Evolutionary conservation across 2,797 vertebrate genomes (phyloP).

Genomic region (Coregonus suidteri): DNA sequence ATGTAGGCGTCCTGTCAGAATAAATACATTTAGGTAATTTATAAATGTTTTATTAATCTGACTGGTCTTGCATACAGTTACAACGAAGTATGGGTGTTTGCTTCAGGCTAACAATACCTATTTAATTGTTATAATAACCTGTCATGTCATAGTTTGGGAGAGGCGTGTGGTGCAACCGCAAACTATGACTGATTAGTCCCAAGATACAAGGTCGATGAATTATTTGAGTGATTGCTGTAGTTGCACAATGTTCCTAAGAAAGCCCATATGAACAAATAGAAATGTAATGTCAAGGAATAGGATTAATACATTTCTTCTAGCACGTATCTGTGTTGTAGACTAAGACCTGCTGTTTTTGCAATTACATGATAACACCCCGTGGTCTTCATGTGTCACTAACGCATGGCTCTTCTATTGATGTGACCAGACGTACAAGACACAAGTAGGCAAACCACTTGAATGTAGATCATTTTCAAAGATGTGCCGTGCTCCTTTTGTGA

Average conservation of each 20-base stretch:
- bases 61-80: not conserved
- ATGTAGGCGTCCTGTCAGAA: no score
- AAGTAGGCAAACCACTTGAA: constrained; percentile 1
- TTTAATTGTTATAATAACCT: no score
- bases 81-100: not conserved
- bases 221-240: not conserved
- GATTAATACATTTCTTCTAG: not conserved
- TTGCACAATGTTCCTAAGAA: no score
- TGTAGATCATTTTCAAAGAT: not conserved
- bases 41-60: no score
- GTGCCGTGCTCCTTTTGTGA: constrained; percentile 5
- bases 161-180: not conserved
- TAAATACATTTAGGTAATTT: no score
- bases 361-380: not conserved
- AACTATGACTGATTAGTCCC: no score
- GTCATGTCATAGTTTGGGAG: not conserved
- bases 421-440: constrained; percentile 29
- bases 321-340: no score
- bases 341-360: not conserved
- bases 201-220: no score
- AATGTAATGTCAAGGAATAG: not conserved
- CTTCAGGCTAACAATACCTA: not conserved
- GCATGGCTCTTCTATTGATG: not conserved
- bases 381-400: constrained; percentile 8
- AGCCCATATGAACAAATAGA: no score